Conservation (phyloP, 2,113 vertebrate species). For the Girardinichthys multiradiatus region DNA sequence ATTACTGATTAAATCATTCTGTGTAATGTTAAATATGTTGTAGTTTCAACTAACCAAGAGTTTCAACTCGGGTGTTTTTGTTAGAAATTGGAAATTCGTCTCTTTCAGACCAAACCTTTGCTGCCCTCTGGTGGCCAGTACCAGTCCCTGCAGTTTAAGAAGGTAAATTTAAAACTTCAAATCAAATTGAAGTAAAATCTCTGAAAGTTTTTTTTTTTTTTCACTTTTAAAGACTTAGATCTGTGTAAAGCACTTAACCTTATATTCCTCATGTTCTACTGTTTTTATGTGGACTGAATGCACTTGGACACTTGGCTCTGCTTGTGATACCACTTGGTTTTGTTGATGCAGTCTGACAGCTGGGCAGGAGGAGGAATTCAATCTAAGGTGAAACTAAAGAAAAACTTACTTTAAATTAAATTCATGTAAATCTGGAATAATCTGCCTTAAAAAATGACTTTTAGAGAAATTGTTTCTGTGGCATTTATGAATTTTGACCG, state of each 20-base stretch:
- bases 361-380: slow-evolving; percentile 7
- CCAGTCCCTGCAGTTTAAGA: slow-evolving; percentile 28
- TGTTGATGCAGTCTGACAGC: not conserved
- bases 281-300: slow-evolving; percentile 16
- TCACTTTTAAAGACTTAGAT: not conserved
- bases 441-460: not conserved
- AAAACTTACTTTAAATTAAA: not conserved
- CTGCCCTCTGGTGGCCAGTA: slow-evolving; percentile 30
- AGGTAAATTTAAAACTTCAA: slow-evolving; percentile 5
- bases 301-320: slow-evolving; percentile 38
- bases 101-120: not conserved
- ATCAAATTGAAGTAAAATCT: not conserved
- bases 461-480: not conserved
- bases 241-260: slow-evolving; percentile 14
- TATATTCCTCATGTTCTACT: not conserved
- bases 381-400: not conserved
- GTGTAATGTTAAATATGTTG: not conserved
- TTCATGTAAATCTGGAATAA: not conserved
- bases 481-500: not conserved
- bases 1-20: not conserved
- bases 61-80: not conserved
- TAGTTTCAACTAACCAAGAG: too few relatives aligned
- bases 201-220: not conserved
- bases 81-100: too few relatives aligned
- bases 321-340: not conserved